Conservation (phyloP, 1,140 invertebrate species). For the Sycophila sp. region DNA sequence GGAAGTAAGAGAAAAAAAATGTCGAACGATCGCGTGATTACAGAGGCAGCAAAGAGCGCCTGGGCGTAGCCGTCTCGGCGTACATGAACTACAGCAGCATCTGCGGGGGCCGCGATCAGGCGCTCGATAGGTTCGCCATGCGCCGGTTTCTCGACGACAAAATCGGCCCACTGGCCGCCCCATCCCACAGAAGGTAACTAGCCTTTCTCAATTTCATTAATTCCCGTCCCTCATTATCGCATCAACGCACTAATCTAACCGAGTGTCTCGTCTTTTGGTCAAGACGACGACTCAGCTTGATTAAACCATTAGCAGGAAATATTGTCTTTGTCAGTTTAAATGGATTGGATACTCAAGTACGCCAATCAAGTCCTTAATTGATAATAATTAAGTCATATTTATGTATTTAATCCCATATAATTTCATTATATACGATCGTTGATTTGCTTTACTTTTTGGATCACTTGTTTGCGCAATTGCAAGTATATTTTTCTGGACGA, state of each 20-base stretch:
- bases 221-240: neutral
- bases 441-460: neutral
- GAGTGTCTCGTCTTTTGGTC: neutral
- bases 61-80: conserved; percentile 88
- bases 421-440: too few relatives aligned
- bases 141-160: conserved; percentile 89
- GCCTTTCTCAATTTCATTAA: neutral
- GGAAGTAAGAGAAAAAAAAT: too few relatives aligned
- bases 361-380: too few relatives aligned
- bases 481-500: too few relatives aligned
- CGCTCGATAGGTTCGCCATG: conserved; percentile 92
- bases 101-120: conserved; percentile 88
- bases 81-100: conserved; percentile 96
- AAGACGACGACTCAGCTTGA: neutral
- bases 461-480: too few relatives aligned
- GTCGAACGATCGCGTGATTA: conserved; percentile 35
- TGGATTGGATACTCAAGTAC: too few relatives aligned
- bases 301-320: neutral
- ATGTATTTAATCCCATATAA: too few relatives aligned
- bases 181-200: conserved; percentile 87
- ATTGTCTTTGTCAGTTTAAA: neutral
- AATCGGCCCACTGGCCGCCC: conserved; percentile 80
- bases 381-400: too few relatives aligned
- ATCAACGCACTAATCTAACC: conserved; percentile 16
- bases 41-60: conserved; percentile 79